Percentiles rank a stretch among this genome's conserved stretches.
These are phyloP conservation scores for Acestrorhynchus altus DNA, from an alignment of 2,797 vertebrate species.

Conservation along the genomic window DNA sequence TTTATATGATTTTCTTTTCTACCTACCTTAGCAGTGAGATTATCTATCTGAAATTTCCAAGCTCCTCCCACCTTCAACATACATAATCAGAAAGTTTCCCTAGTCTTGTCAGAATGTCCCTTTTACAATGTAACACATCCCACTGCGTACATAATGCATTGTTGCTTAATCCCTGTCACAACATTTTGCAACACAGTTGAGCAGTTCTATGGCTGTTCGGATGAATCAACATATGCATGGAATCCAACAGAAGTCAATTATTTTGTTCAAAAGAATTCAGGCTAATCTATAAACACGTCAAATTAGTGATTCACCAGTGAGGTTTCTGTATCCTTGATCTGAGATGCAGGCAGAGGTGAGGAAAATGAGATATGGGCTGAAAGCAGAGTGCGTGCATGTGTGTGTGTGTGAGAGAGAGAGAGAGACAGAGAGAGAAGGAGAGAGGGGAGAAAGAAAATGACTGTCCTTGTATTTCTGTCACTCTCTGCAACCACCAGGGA, in stretches of 20 bases:
- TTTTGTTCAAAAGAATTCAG: background rate
- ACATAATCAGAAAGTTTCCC: too few species aligned
- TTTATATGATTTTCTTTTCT: too few species aligned
- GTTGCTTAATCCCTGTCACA: too few species aligned
- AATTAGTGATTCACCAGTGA: background rate
- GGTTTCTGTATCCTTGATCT: background rate
- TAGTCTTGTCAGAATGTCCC: too few species aligned
- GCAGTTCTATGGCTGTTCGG: background rate
- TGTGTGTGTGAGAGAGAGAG: background rate
- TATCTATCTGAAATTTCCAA: too few species aligned
- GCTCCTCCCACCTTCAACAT: too few species aligned
- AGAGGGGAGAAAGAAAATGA: slow-evolving; percentile 48
- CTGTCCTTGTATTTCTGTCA: slow-evolving; percentile 65
- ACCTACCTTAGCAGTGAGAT: too few species aligned
- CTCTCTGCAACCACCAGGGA: slow-evolving; percentile 55
- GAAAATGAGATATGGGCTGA: slow-evolving; percentile 36
- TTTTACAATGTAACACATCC: too few species aligned
- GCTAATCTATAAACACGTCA: background rate
- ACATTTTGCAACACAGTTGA: background rate
- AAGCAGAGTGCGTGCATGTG: background rate
- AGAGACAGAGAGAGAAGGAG: slow-evolving; percentile 6
- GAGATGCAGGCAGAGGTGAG: slow-evolving; percentile 31
- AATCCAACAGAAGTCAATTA: background rate
- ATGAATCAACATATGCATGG: background rate
- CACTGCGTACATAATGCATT: too few species aligned